Conservation (phyloP, 2,113 vertebrate species). For the Melanerpes formicivorus region DNA sequence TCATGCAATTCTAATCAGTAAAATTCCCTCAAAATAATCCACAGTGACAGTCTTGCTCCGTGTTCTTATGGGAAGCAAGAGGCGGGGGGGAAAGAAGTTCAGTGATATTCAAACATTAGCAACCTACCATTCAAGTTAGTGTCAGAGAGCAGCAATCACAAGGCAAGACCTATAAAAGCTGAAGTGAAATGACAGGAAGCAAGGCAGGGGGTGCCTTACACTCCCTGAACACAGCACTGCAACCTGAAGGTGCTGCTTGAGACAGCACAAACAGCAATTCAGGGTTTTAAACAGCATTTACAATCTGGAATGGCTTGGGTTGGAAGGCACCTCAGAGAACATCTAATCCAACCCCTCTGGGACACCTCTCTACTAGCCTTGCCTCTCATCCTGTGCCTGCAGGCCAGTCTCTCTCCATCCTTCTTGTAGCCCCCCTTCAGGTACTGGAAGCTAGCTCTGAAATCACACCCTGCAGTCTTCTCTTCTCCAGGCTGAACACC, state of each 20-base stretch:
- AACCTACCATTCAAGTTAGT: background rate
- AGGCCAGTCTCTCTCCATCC: too few species aligned
- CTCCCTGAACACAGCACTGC: background rate
- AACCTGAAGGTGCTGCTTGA: background rate
- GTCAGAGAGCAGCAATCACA: background rate
- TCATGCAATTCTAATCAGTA: slow-evolving; percentile 47
- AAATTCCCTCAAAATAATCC: slow-evolving; percentile 42
- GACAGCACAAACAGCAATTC: background rate
- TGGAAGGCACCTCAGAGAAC: too few species aligned
- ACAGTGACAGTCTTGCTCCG: background rate
- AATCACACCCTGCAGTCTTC: too few species aligned
- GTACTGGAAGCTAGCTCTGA: too few species aligned
- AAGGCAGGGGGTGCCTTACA: background rate
- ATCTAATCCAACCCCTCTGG: too few species aligned
- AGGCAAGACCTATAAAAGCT: background rate
- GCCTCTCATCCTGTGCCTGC: too few species aligned
- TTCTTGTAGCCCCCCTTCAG: too few species aligned
- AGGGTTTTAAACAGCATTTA: background rate
- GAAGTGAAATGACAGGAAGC: background rate
- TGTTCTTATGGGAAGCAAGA: background rate
- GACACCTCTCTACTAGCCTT: too few species aligned
- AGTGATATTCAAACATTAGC: background rate
- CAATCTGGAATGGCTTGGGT: too few species aligned
- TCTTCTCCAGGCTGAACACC: too few species aligned
- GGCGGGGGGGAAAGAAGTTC: background rate